Base-by-base conservation (phyloP, 35 echinoderm and acorn worm genomes). In the Ptychodera flava region DNA sequence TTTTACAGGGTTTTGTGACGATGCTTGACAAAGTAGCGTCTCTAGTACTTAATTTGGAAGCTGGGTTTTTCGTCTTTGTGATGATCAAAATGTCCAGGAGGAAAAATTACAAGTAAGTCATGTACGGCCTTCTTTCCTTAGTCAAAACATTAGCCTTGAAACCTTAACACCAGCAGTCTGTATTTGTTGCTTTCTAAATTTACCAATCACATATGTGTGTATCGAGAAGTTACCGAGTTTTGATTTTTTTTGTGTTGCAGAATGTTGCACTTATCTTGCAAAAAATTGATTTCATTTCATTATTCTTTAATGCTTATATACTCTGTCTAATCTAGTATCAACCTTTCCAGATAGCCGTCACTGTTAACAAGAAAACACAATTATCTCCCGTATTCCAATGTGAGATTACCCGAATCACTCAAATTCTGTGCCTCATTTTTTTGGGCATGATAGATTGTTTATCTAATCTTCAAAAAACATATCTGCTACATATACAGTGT, bases 31-130 rank as follows among this genome's bases (percentile, higher is more conserved):
- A 28, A 1, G 16, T 36, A 1, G 16, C 35, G 37, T 37, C 82
- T 0, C 16, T 31, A 0, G 16, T 37, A 37, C 14, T 83, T 14
- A 83, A 83, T 37, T 27, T 83, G 30, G 34, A 37, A 28, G 30
- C 29, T 2, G 82, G 82, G n/a, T 83, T 83, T 1, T 83, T 83
- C n/a, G 14, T 83, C 12, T 10, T 83, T 83, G 0, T 83, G 0
- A 83, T 83, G 82, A 83, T 83, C 1, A 34, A 83, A 15, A 28
- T 16, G 37, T 30, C 33, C 12, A 83, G 30, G 37, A 83, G 28
- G 30, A 36, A 83, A 83, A 83, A 83, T 36, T 83, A 83, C 28
- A 83, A 36, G 82, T 83, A 82, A 33, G 32, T 33, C 32, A 31
- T 1, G 1, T 1, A 30, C 6, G 1, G 32, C 28, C 1, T 79